Percentiles rank a stretch among this genome's conserved stretches.
Conservation (phyloP, 2,888 invertebrate genomes). For the Brenthis hecate region DNA sequence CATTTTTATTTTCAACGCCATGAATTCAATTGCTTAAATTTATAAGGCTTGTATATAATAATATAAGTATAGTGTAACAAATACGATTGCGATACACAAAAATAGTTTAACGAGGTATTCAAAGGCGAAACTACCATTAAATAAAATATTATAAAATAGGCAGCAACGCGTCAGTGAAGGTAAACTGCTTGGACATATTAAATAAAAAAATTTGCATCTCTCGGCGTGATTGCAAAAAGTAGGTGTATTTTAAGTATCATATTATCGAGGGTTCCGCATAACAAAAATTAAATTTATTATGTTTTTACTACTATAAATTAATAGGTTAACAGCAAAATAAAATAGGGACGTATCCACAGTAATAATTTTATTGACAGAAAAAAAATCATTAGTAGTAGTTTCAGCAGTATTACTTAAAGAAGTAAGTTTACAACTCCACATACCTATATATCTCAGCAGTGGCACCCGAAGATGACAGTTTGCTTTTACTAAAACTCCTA, state of each 20-base stretch:
- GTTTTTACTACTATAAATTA: too few species aligned
- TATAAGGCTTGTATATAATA: too few species aligned
- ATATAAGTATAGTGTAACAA: conserved; percentile 52
- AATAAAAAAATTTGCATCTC: conserved; percentile 45
- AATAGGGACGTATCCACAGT: too few species aligned
- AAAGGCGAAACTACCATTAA: conserved; percentile 51
- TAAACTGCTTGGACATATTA: conserved; percentile 48
- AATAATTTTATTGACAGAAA: too few species aligned
- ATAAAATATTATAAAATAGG: conserved; percentile 26
- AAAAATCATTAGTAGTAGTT: too few species aligned
- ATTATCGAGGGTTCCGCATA: too few species aligned
- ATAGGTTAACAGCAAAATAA: too few species aligned
- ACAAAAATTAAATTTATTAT: too few species aligned
- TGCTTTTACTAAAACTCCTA: neutral
- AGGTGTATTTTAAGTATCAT: neutral
- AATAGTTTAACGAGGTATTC: conserved; percentile 70
- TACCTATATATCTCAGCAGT: neutral
- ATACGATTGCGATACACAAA: conserved; percentile 54
- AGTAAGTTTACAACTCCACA: too few species aligned
- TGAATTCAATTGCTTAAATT: conserved; percentile 62
- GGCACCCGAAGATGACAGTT: neutral
- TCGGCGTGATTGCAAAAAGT: neutral
- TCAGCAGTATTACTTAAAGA: too few species aligned
- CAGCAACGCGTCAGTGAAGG: conserved; percentile 33
- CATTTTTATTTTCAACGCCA: conserved; percentile 43